These are phyloP conservation scores for Hylaeus anthracinus DNA, from an alignment of 1,140 invertebrate species.

Conservation along the genomic window DNA sequence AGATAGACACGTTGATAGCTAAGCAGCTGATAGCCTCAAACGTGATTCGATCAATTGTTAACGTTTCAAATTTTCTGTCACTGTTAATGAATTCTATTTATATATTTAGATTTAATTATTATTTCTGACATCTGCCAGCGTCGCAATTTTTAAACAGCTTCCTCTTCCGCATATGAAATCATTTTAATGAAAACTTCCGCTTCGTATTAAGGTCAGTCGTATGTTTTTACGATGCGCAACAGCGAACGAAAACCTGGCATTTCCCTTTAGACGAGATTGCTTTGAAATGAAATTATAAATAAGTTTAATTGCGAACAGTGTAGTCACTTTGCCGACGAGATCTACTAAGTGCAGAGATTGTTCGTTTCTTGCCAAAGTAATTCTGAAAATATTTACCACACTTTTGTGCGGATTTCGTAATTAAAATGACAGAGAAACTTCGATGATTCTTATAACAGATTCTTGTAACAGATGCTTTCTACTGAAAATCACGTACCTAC, in stretches of 20 bases:
- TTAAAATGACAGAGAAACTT: background rate
- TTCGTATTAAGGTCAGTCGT: background rate
- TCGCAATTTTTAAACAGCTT: background rate
- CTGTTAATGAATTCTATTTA: background rate
- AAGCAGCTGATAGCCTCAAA: background rate
- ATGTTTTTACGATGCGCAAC: background rate
- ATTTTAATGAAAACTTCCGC: background rate
- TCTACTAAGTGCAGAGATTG: background rate
- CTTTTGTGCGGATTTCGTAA: background rate
- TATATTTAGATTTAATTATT: background rate
- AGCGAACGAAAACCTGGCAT: background rate
- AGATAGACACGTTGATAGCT: conserved; percentile 23
- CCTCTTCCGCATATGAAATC: background rate
- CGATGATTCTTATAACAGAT: background rate
- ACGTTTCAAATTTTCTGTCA: background rate
- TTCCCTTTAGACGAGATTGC: background rate
- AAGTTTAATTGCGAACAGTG: background rate
- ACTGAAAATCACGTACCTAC: too few species aligned
- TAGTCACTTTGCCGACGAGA: background rate
- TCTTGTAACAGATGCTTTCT: too few species aligned
- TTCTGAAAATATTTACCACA: background rate
- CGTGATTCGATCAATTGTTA: too few species aligned
- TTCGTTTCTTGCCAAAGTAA: background rate
- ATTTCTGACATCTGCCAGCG: background rate
- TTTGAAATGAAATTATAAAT: background rate